Evolutionary conservation across 2,888 invertebrate genomes (phyloP).

Genomic region (Nysson spinosus): DNA sequence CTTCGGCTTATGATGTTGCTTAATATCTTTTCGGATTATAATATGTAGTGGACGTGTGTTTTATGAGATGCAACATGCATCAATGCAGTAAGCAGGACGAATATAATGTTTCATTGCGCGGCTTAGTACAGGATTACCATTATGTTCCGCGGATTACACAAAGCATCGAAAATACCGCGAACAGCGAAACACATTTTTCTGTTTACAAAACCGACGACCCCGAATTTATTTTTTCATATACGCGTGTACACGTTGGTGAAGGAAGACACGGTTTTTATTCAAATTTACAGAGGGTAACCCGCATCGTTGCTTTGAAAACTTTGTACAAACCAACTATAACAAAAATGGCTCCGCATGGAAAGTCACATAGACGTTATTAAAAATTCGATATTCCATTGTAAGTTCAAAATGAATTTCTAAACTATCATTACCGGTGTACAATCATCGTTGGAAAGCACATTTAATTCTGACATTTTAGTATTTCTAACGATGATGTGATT

Average conservation of each 20-base stretch:
- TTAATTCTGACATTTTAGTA: too few species aligned
- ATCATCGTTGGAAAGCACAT: too few species aligned
- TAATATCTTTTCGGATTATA: neutral
- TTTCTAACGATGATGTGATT: too few species aligned
- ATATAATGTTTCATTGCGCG: slow-evolving; percentile 49
- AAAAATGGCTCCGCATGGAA: too few species aligned
- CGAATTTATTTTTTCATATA: slow-evolving; percentile 30
- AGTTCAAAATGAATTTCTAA: too few species aligned
- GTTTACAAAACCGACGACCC: slow-evolving; percentile 5
- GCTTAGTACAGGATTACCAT: slow-evolving; percentile 51
- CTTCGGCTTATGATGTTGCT: too few species aligned
- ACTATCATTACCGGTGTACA: too few species aligned
- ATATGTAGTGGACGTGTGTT: neutral
- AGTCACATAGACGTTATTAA: too few species aligned
- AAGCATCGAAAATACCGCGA: slow-evolving; percentile 27
- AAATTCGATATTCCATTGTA: too few species aligned
- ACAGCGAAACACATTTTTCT: slow-evolving; percentile 40
- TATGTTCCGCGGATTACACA: slow-evolving; percentile 43
- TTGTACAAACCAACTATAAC: slow-evolving; percentile 44
- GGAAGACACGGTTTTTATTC: slow-evolving; percentile 27
- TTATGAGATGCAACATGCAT: neutral
- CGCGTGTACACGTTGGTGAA: neutral
- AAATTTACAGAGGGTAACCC: slow-evolving; percentile 29
- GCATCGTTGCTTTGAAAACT: slow-evolving; percentile 39
- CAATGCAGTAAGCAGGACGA: slow-evolving; percentile 21